A percentile compares a stretch with the other conserved stretches of the same genome.
These are phyloP conservation scores for Argyresthia goedartella DNA, from an alignment of 2,888 invertebrate species.

Conservation along the genomic window DNA sequence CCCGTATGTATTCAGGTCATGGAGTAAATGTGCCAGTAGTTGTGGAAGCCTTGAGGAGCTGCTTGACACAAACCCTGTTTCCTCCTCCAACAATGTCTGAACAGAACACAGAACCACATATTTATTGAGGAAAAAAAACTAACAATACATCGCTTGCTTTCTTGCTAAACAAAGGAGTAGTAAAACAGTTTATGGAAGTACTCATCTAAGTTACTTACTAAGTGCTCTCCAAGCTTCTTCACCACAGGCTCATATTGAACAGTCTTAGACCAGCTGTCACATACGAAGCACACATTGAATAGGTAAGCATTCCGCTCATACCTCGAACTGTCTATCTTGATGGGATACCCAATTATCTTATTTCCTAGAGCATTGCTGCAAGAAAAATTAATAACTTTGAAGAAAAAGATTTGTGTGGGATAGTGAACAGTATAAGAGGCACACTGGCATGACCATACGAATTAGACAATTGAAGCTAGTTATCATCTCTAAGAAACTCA, in stretches of 20 bases:
- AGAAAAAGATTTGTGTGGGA: too few species aligned
- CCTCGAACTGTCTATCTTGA: constrained; percentile 88
- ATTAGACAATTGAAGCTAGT: too few species aligned
- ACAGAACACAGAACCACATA: too few species aligned
- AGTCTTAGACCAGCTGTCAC: constrained; percentile 89
- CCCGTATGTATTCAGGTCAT: constrained; percentile 85
- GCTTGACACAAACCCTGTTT: constrained; percentile 85
- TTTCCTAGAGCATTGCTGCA: constrained; percentile 75
- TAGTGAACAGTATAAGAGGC: too few species aligned
- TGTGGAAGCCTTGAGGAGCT: constrained; percentile 79
- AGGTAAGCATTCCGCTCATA: constrained; percentile 95
- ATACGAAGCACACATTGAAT: constrained; percentile 96
- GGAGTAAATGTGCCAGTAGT: constrained; percentile 82
- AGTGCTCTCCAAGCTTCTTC: constrained; percentile 92
- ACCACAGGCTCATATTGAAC: constrained; percentile 95
- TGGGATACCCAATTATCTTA: constrained; percentile 94
- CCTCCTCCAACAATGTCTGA: constrained; percentile 87
- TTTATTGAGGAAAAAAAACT: too few species aligned
- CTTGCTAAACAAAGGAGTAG: not conserved
- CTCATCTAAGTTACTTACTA: too few species aligned
- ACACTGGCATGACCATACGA: too few species aligned
- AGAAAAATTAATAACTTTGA: constrained; percentile 12
- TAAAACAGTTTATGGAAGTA: not conserved
- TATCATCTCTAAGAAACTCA: too few species aligned
- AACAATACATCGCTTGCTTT: not conserved